phyloP scores from a whole-genome alignment of 2,888 invertebrate genomes.

The Parnassius glacialis region DNA sequence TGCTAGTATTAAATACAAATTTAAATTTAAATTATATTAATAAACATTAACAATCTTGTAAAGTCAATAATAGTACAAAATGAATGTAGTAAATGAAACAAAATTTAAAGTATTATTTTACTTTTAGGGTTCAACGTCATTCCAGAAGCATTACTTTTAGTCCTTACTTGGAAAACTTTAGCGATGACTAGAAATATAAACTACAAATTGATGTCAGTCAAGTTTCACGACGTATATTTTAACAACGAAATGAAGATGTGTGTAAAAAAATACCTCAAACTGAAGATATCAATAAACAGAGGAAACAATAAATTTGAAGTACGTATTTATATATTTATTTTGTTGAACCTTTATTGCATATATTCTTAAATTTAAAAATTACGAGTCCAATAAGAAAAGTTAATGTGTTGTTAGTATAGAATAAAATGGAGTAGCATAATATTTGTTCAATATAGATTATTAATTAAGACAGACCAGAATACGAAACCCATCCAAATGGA shows the following conservation, averaged over 20 bases:
- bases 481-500: too few species aligned
- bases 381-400: background rate
- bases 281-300: conserved; percentile 10
- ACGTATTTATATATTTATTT: background rate
- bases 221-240: conserved; percentile 1
- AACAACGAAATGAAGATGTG: background rate
- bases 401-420: too few species aligned
- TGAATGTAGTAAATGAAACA: too few species aligned
- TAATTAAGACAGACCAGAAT: too few species aligned
- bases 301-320: conserved; percentile 7
- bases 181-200: conserved; percentile 57
- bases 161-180: conserved; percentile 77
- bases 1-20: too few species aligned
- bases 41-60: too few species aligned
- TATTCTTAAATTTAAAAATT: background rate
- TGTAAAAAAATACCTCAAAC: background rate
- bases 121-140: conserved; percentile 80
- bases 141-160: conserved; percentile 83
- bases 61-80: too few species aligned
- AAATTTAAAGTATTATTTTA: background rate
- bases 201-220: conserved; percentile 58
- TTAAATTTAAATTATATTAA: too few species aligned
- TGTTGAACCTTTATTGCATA: too few species aligned
- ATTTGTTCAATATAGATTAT: too few species aligned
- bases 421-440: too few species aligned